Percentiles rank a stretch among this genome's conserved stretches.
These are phyloP conservation scores for Bubo scandiacus DNA, from an alignment of 2,113 vertebrate species.

Conservation along the genomic window DNA sequence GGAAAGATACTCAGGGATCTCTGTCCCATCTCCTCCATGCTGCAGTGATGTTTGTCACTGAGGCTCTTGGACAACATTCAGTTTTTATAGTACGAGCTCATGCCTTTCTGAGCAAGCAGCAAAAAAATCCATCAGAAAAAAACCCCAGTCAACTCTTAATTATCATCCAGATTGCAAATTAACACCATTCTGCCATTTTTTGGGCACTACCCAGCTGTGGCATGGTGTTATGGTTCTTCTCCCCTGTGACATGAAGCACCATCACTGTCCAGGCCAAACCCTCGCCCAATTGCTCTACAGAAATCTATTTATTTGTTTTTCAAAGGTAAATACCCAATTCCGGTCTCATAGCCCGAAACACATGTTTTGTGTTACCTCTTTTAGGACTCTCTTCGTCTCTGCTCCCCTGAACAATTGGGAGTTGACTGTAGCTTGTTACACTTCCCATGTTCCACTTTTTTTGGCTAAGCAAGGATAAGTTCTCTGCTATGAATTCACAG, in stretches of 20 bases:
- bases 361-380: neutral
- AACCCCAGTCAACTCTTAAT: neutral
- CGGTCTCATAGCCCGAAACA: neutral
- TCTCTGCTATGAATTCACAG: neutral
- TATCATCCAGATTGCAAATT: neutral
- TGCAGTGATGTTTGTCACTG: neutral
- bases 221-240: neutral
- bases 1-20: fast-evolving
- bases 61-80: neutral
- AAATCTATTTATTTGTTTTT: neutral
- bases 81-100: neutral
- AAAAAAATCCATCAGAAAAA: neutral
- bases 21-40: neutral
- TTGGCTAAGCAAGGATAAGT: neutral
- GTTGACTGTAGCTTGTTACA: neutral
- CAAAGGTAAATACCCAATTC: neutral
- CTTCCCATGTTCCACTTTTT: neutral
- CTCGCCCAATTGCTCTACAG: neutral
- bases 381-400: neutral
- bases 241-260: neutral
- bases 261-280: neutral
- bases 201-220: neutral
- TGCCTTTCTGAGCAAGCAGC: neutral
- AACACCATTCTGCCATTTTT: neutral
- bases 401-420: fast-evolving